Conservation (phyloP, 2,797 vertebrate species). For the Philypnodon macrostomus region DNA sequence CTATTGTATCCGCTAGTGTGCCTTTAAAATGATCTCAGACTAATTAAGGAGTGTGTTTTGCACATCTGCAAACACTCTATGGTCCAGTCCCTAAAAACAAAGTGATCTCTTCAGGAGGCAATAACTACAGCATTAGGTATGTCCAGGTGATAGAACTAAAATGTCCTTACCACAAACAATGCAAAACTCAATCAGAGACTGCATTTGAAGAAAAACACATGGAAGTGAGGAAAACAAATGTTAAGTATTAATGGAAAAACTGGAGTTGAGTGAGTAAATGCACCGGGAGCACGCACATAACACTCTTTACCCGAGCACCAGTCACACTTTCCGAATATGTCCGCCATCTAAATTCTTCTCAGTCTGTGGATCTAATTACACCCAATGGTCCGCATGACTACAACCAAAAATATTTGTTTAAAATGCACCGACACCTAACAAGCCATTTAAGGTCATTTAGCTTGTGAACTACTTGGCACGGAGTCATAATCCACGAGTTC, state of each 20-base stretch:
- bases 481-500: too few species aligned
- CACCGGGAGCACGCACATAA: conserved; percentile 31
- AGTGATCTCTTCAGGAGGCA: conserved; percentile 40
- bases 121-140: conserved; percentile 41
- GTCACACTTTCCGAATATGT: conserved; percentile 64
- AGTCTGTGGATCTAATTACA: conserved; percentile 43
- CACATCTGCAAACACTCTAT: conserved; percentile 62
- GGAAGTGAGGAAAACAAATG: conserved; percentile 26
- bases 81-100: conserved; percentile 30
- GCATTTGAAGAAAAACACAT: conserved; percentile 10
- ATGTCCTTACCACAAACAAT: conserved; percentile 21
- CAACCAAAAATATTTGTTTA: conserved; percentile 42
- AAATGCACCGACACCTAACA: background rate
- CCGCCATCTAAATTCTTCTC: conserved; percentile 37
- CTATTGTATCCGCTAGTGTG: conserved; percentile 13
- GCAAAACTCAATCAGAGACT: conserved; percentile 24
- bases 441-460: conserved; percentile 1
- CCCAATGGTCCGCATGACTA: conserved; percentile 21
- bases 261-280: conserved; percentile 4
- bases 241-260: conserved; percentile 11
- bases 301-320: conserved; percentile 39
- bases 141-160: conserved; percentile 34
- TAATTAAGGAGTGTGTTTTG: conserved; percentile 37
- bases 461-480: background rate
- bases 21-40: conserved; percentile 36